Conservation (phyloP, 1,140 invertebrate species). For the Druon quercuslanigerum region DNA sequence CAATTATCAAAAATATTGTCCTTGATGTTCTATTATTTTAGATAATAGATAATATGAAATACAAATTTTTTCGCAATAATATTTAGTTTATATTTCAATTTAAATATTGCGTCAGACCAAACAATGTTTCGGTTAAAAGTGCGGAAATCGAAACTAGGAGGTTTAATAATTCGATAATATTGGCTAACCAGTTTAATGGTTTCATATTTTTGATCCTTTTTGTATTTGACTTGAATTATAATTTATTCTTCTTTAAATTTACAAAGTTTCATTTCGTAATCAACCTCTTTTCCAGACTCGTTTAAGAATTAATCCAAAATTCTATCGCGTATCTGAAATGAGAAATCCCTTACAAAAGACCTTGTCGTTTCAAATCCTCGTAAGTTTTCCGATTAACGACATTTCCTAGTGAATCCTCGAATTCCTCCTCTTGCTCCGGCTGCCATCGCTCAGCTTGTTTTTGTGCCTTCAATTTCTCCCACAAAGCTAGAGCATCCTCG, state of each 20-base stretch:
- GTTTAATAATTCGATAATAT: too few species aligned
- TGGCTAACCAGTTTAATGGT: too few species aligned
- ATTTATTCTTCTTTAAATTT: background rate
- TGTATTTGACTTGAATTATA: background rate
- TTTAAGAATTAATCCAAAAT: too few species aligned
- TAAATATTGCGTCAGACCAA: too few species aligned
- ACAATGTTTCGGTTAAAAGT: too few species aligned
- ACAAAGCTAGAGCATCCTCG: slow-evolving; percentile 97
- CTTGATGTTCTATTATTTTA: too few species aligned
- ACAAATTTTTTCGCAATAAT: too few species aligned
- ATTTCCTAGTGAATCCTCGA: slow-evolving; percentile 98
- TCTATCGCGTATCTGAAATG: background rate
- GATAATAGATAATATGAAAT: too few species aligned
- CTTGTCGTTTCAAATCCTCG: slow-evolving; percentile 98
- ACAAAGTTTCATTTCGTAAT: background rate
- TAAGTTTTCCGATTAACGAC: slow-evolving; percentile 99
- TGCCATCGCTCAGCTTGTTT: slow-evolving; percentile 98
- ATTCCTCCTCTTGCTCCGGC: slow-evolving; percentile 98
- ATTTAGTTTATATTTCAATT: too few species aligned
- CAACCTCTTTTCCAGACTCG: background rate
- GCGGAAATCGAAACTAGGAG: too few species aligned
- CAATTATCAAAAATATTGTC: too few species aligned
- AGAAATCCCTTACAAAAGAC: slow-evolving; percentile 84
- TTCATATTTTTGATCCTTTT: background rate
- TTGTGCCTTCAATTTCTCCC: slow-evolving; percentile 97